Conservation (phyloP, 2,888 invertebrate genomes). For the Pyralis farinalis region DNA sequence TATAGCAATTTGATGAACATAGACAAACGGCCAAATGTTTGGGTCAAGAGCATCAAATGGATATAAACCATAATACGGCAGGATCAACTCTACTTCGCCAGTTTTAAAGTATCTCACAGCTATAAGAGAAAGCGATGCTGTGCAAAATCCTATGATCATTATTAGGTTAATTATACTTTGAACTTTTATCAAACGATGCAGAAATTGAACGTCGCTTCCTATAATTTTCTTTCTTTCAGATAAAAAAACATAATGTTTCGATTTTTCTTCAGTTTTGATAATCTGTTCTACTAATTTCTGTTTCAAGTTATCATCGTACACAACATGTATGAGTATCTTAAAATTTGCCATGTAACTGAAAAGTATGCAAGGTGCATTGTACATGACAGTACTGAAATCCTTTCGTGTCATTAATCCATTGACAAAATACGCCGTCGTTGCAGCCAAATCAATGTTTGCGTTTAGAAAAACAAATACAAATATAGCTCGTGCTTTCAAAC, state of each 20-base stretch:
- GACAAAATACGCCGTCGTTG: slow-evolving; percentile 36
- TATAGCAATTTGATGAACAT: slow-evolving; percentile 47
- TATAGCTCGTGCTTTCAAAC: too few relatives aligned
- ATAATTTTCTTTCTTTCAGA: neutral
- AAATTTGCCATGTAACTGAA: slow-evolving; percentile 26
- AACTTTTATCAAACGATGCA: slow-evolving; percentile 35
- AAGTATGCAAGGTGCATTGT: slow-evolving; percentile 38
- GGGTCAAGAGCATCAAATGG: slow-evolving; percentile 48
- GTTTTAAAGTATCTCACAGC: slow-evolving; percentile 36
- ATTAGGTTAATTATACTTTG: slow-evolving; percentile 32
- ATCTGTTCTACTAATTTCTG: slow-evolving; percentile 30
- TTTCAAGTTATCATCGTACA: slow-evolving; percentile 25
- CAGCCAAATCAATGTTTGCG: slow-evolving; percentile 32
- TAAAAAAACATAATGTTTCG: neutral
- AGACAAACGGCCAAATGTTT: slow-evolving; percentile 47
- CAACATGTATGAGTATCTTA: slow-evolving; percentile 28
- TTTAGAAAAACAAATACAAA: slow-evolving; percentile 34
- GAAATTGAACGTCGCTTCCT: slow-evolving; percentile 17
- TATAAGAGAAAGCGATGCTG: slow-evolving; percentile 38
- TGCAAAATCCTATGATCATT: slow-evolving; percentile 30
- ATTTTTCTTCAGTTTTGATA: slow-evolving; percentile 29
- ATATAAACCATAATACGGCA: slow-evolving; percentile 50
- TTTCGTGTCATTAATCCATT: slow-evolving; percentile 29
- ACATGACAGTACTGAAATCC: slow-evolving; percentile 36
- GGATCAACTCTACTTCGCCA: slow-evolving; percentile 31